phyloP scores from a whole-genome alignment of 1,140 invertebrate genomes.

The Aphelinus certus region DNA sequence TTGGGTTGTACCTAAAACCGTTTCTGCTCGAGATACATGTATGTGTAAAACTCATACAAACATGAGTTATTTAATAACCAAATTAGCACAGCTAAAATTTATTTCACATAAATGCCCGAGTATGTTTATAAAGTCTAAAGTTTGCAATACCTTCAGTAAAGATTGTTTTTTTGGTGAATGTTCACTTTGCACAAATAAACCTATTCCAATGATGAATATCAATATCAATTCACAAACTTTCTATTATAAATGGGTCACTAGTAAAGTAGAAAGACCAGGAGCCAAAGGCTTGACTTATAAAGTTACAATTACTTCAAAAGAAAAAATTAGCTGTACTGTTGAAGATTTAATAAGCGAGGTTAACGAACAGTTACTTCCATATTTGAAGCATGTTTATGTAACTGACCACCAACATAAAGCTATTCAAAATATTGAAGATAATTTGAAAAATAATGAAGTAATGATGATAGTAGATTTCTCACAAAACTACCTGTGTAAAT shows the following conservation, averaged over 20 bases:
- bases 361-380: constrained; percentile 34
- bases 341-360: constrained; percentile 24
- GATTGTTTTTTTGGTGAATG: constrained; percentile 41
- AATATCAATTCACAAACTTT: constrained; percentile 29
- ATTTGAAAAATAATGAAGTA: constrained; percentile 47
- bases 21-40: constrained; percentile 28
- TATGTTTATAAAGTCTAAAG: constrained; percentile 38
- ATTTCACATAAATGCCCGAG: constrained; percentile 29
- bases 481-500: constrained; percentile 55
- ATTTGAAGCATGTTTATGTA: constrained; percentile 46
- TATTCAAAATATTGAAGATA: constrained; percentile 50
- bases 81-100: constrained; percentile 31
- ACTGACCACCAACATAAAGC: constrained; percentile 48
- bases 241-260: constrained; percentile 37
- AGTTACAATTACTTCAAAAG: constrained; percentile 41
- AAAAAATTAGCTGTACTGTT: constrained; percentile 39
- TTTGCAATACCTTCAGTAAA: constrained; percentile 40
- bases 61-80: constrained; percentile 16
- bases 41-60: constrained; percentile 30
- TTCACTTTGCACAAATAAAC: constrained; percentile 33
- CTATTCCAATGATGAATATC: constrained; percentile 20
- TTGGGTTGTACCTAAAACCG: constrained; percentile 23
- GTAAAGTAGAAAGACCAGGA: constrained; percentile 32
- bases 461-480: constrained; percentile 56
- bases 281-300: constrained; percentile 37